Evolutionary conservation across 2,113 vertebrate species (phyloP).

Genomic region (Amblyopsis rosae): DNA sequence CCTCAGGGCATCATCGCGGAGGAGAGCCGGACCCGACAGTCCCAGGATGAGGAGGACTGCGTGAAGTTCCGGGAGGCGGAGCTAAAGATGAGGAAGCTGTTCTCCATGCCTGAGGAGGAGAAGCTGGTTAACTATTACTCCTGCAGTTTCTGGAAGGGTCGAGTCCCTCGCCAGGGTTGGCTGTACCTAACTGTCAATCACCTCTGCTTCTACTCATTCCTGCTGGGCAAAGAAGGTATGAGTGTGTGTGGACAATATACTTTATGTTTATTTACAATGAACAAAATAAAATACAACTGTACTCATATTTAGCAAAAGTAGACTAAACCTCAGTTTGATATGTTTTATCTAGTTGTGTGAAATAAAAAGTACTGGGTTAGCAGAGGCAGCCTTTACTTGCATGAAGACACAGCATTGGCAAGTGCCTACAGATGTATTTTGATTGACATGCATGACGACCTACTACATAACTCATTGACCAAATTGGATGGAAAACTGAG

Average conservation of each 20-base stretch:
- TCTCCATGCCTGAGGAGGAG: slow-evolving; percentile 96
- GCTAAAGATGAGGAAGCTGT: slow-evolving; percentile 94
- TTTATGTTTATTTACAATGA: background rate
- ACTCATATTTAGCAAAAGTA: no score
- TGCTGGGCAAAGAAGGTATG: slow-evolving; percentile 94
- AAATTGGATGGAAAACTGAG: no score
- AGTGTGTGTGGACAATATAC: background rate
- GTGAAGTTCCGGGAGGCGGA: slow-evolving; percentile 96
- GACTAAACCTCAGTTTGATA: no score
- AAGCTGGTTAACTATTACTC: slow-evolving; percentile 98
- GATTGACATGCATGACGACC: no score
- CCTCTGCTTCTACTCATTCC: slow-evolving; percentile 96
- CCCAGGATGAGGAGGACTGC: slow-evolving; percentile 88
- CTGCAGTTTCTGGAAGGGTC: slow-evolving; percentile 97
- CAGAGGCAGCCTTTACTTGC: no score
- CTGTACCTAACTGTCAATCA: slow-evolving; percentile 96
- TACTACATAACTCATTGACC: no score
- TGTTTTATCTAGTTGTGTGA: no score
- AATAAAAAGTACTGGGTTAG: no score
- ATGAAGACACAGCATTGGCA: no score
- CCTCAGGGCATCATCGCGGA: slow-evolving; percentile 94
- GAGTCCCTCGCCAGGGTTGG: slow-evolving; percentile 96
- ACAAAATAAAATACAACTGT: no score
- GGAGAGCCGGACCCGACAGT: slow-evolving; percentile 87
- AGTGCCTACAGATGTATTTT: no score